These are phyloP conservation scores for Phenganax stokvisi DNA, from an alignment of 92 coral and sea anemone species.

Conservation along the genomic window DNA sequence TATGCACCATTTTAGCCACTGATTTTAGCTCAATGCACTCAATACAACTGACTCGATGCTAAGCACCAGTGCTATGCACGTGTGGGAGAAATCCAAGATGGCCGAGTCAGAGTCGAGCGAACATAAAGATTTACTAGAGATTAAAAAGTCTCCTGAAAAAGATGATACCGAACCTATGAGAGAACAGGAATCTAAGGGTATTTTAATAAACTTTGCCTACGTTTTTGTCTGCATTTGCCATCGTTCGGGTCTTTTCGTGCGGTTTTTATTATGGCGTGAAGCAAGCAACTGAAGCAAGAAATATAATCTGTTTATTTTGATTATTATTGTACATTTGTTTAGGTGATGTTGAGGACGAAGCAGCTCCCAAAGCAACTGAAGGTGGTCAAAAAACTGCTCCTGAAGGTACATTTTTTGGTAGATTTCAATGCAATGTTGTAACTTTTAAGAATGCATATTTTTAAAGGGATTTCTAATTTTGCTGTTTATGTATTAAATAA, in stretches of 20 bases:
- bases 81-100: constrained; percentile 28
- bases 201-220: background rate
- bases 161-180: background rate
- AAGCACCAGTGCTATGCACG: background rate
- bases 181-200: constrained; percentile 26
- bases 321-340: background rate
- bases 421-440: background rate
- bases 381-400: background rate
- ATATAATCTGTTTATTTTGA: background rate
- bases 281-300: background rate
- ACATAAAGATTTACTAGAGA: background rate
- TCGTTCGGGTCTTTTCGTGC: background rate
- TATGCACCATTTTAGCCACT: too few species aligned
- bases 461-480: background rate
- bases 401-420: background rate
- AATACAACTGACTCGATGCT: too few species aligned
- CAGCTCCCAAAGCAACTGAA: constrained; percentile 6
- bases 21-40: too few species aligned
- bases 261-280: background rate
- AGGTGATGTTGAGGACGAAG: background rate
- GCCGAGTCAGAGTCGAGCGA: constrained; percentile 20
- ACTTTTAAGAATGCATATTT: too few species aligned
- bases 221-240: background rate
- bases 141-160: background rate
- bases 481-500: background rate